Base-by-base conservation (phyloP, 2,797 vertebrate genomes). In the Chrosomus eos region DNA sequence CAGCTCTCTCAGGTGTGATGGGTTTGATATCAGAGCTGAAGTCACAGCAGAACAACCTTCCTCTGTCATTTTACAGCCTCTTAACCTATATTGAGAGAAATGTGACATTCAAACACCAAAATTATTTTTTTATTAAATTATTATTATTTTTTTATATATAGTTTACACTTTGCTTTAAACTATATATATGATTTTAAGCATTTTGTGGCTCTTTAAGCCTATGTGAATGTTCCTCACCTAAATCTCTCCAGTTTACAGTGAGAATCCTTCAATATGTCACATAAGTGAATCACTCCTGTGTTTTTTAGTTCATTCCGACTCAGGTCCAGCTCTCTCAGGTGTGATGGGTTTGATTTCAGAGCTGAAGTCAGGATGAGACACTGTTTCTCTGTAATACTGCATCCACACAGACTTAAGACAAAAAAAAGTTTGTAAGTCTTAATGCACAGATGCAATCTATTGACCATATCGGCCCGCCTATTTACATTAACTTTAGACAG, bases 251-350 rank as follows among this genome's bases (percentile, higher is more conserved):
- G 58, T 62, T 62, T 62, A 7, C 58, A 62, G 58, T 2, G 5
- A 3, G 5, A 2, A 62, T 28, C n/a, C 1, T 28, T 14, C n/a
- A 62, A 13, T 14, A 28, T 0, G 0, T 28, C n/a, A 62, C 1
- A 62, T 14, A 62, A 14, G 13, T 3, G 13, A 0, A 28, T 28
- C 13, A 16, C 2, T 28, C 58, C n/a, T 28, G 2, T 28, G 58
- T 28, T 14, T 60, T 0, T 0, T 7, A 62, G 0, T 62, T 14
- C 0, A 28, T 62, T 62, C 0, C 0, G 2, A 28, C 58, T 62
- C 0, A 62, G 58, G 11, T 28, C 0, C 58, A 62, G 11, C 0
- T 62, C n/a, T 62, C 13, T 62, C 58, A 62, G 11, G 58, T 62
- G n/a, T 62, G 58, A 28, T 13, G 13, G 58, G n/a, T 62, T 62